Evolutionary conservation across 2,113 vertebrate species (phyloP).

Genomic region (Montifringilla adamsi): DNA sequence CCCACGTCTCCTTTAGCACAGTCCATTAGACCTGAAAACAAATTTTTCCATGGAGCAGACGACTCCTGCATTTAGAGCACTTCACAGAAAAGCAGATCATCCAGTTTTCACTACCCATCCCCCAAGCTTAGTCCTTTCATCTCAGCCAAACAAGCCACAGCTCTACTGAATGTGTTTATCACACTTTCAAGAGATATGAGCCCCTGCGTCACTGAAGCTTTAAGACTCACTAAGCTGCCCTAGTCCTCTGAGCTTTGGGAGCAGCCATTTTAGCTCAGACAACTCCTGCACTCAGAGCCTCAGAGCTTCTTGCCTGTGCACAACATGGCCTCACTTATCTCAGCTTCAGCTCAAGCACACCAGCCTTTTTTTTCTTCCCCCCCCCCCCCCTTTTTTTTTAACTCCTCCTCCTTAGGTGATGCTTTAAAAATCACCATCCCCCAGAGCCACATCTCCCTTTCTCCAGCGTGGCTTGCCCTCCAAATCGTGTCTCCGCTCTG

Average conservation of each 20-base stretch:
- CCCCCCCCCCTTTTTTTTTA: neutral
- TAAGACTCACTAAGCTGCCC: constrained; percentile 88
- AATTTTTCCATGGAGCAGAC: constrained; percentile 86
- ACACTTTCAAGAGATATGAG: constrained; percentile 87
- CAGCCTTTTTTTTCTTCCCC: constrained; percentile 8
- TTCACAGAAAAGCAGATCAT: constrained; percentile 80
- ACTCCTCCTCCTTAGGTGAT: constrained; percentile 71
- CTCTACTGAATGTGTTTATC: constrained; percentile 87
- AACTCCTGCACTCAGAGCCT: constrained; percentile 75
- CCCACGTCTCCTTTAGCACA: constrained; percentile 86
- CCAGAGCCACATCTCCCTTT: neutral
- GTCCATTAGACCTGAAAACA: constrained; percentile 88
- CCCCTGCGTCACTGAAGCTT: constrained; percentile 85
- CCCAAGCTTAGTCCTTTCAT: constrained; percentile 81
- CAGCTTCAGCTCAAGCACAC: constrained; percentile 77
- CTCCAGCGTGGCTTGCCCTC: constrained; percentile 23
- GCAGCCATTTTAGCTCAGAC: constrained; percentile 97
- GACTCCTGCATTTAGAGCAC: constrained; percentile 82
- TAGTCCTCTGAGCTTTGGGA: constrained; percentile 89
- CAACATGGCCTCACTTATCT: constrained; percentile 93
- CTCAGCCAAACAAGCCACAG: constrained; percentile 83
- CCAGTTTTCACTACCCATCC: constrained; percentile 77
- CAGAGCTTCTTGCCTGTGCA: constrained; percentile 77
- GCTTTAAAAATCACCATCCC: constrained; percentile 62
- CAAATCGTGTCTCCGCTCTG: constrained; percentile 27